Base-by-base conservation (phyloP, 35 echinoderm and acorn worm species). In the Lytechinus pictus region DNA sequence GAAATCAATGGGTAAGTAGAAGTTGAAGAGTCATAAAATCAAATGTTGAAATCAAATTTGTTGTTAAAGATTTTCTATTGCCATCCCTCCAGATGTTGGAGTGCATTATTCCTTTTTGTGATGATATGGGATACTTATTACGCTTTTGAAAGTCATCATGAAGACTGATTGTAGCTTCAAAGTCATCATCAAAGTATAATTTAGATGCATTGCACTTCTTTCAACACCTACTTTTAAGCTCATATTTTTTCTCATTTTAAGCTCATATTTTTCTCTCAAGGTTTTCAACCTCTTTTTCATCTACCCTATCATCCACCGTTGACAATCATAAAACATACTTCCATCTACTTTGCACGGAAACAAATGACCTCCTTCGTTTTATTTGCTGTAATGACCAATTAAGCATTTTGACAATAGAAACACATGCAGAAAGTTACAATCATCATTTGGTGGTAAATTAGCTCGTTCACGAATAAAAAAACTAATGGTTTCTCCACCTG, bases 401-500 rank as follows among this genome's bases (percentile, higher is more conserved):
- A 90, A 90, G 88, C 88, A 90, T 90, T 90, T 21, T 90, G 88
- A 90, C 33, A 44, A 90, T 90, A 27, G 88, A 54, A 90, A 54
- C 88, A 54, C 88, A 90, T 54, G 88, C 9, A 33, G 29, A 90
- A 33, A 90, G 28, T 54, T 52, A 44, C 88, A 90, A 90, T 90
- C 88, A 90, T 90, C 88, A 90, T 90, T 90, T 52, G 88, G 27
- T 9, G 29, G 52, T 90, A 90, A 90, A 90, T 90, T 90, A 90
- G 88, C 88, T 90, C 88, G 88, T 52, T 90, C 29, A 54, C 14
- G 52, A 90, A 90, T 90, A 0, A 9, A 90, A 89, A 90, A 90
- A 90, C 29, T 90, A 54, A 90, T 90, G 28, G 88, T 33, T 90
- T 90, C 52, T 12, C 88, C 88, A 90, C 29, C 10, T 54, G 88